A percentile compares a stretch with the other conserved stretches of the same genome.
Evolutionary conservation across 2,113 vertebrate genomes (phyloP).

Genomic region (Pan troglodytes): NHGRI_mPanTro3-v2.1_pri NC_072411.2:97455001-97455500

Average conservation of each 20-base stretch:
- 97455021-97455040: slow-evolving; percentile 64
- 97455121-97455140: slow-evolving; percentile 43
- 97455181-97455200: slow-evolving; percentile 49
- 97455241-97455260: not conserved
- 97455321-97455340: not conserved
- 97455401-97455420: slow-evolving; percentile 19
- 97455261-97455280: not conserved
- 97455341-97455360: not conserved
- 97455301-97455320: not conserved
- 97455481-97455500: slow-evolving; percentile 42
- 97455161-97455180: not conserved
- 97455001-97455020: slow-evolving; percentile 29
- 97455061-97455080: slow-evolving; percentile 61
- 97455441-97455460: not conserved
- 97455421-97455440: slow-evolving; percentile 47
- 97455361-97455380: not conserved
- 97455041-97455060: slow-evolving; percentile 37
- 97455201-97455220: slow-evolving; percentile 15
- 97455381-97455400: not conserved
- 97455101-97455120: not conserved
- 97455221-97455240: not conserved
- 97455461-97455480: slow-evolving; percentile 39
- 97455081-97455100: slow-evolving; percentile 63
- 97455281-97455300: not conserved
- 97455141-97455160: slow-evolving; percentile 37